Percentiles rank a stretch among this genome's conserved stretches.
phyloP scores from a whole-genome alignment of 2,113 vertebrate genomes.

The Ptyas mucosa region DNA sequence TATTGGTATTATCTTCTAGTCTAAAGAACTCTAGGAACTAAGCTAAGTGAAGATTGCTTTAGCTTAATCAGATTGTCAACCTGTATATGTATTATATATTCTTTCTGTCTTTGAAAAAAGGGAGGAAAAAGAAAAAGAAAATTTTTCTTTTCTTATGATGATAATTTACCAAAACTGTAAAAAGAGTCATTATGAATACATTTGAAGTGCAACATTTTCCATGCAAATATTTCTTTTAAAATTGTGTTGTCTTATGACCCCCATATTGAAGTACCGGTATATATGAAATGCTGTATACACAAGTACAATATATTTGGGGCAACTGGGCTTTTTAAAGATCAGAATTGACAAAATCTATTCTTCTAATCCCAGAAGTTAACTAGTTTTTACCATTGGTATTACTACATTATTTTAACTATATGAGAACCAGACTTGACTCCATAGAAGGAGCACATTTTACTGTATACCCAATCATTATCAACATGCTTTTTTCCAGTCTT shows the following conservation, averaged over 20 bases:
- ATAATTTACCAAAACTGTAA: slow-evolving; percentile 64
- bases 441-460: not conserved
- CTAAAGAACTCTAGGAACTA: slow-evolving; percentile 62
- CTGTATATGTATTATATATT: slow-evolving; percentile 69
- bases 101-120: slow-evolving; percentile 69
- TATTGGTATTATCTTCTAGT: slow-evolving; percentile 69
- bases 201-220: slow-evolving; percentile 56
- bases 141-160: slow-evolving; percentile 61
- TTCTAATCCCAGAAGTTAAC: slow-evolving; percentile 24
- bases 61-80: slow-evolving; percentile 64
- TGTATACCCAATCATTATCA: not conserved
- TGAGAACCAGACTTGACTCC: not conserved
- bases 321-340: slow-evolving; percentile 21
- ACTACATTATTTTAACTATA: not conserved
- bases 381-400: slow-evolving; percentile 20
- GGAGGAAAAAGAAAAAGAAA: slow-evolving; percentile 69
- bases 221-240: slow-evolving; percentile 65
- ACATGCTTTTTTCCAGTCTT: not conserved
- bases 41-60: slow-evolving; percentile 70
- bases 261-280: slow-evolving; percentile 34
- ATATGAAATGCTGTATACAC: slow-evolving; percentile 43
- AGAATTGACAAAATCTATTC: slow-evolving; percentile 11
- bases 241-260: slow-evolving; percentile 58
- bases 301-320: slow-evolving; percentile 21
- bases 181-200: slow-evolving; percentile 52